Evolutionary conservation across 2,113 vertebrate genomes (phyloP), one percentile per base, ranked within the genome.

Genomic region (Cheilinus undulatus): DNA sequence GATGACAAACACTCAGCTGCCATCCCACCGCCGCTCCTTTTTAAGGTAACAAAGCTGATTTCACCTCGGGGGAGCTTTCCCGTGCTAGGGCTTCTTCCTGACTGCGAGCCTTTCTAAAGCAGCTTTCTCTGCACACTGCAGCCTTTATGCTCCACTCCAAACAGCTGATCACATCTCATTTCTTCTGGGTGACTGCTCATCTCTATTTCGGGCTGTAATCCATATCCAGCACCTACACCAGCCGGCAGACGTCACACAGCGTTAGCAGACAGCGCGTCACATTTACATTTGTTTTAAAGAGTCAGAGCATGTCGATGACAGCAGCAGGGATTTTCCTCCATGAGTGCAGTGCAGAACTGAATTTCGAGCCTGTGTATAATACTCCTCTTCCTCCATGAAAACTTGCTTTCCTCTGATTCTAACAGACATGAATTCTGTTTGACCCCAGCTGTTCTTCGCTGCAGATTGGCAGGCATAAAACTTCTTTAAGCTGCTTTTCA

Each of bases 91-190:
- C 24, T 24, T 59, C 34, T 32, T 54, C 56, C 46, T 61, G 78
- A 70, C 30, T 43, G 12, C 61, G 62, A 78, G 27, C 27, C 34
- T 38, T 32, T 42, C 69, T 42, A 86, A 69, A 83, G 56, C 63
- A 51, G 50, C 57, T 63, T 62, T 57, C 34, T 43, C 27, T 5
- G 10, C 46, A 84, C 82, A 56, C 76, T 32, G 68, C 15, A n/a
- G 58, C 80, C 62, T 78, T 75, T 69, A 48, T 72, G 58, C 73
- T 72, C 57, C 0, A 15, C 14, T 67, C 66, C 58, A 53, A 83
- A 76, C 66, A 69, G 77, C 85, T 78, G 81, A 84, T 86, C 76
- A 26, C 61, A 71, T 67, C 58, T 26, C 11, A 15, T 78, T 66
- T 32, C n/a, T 56, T 45, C 32, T 32, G 50, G 38, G 45, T 51